Base-by-base conservation (phyloP, 1,140 invertebrate species). In the Anoplophora glabripennis region DNA sequence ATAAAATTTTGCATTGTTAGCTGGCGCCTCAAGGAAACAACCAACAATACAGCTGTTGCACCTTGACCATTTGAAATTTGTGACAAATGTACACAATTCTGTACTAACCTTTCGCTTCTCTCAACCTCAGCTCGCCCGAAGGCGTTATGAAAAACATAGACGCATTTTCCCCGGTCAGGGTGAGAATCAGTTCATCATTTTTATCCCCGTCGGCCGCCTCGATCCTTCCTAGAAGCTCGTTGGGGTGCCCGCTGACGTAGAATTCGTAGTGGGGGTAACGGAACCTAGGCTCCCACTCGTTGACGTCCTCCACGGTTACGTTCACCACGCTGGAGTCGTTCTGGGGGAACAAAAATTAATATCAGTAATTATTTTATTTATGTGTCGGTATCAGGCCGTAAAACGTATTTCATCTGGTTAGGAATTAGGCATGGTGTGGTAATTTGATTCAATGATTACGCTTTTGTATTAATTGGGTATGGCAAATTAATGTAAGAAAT, bases 251-350 rank as follows among this genome's bases (percentile, higher is more conserved):
- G 48, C 76, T 81, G 57, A 84, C 84, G 69, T 83, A 85, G 73
- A 92, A 95, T 78, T 93, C 90, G 71, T 94, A 96, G 70, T 91
- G 87, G 0, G 89, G 84, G 75, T 90, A 88, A 1, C 89, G 82
- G 78, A 96, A 95, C 34, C 90, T 80, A 1, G 93, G 93, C 75
- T 94, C 92, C 90, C 90, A 93, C 73, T 96, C 93, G 72, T 96
- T 96, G 0, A 94, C 89, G 74, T 95, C 89, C 64, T 91, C 78
- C 3, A 96, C 87, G 0, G 86, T 86, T 7, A 96, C 80, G 55
- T 90, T 90, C 0, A 95, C 77, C 0, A 78, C 75, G 7, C 80
- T 78, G 9, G 82, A 82, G 72, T 92, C 90, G 71, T 90, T 92
- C 89, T 93, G 78, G 1, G 80, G 79, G 60, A 46, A 18, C 10